Conservation (phyloP, 2,113 vertebrate species). For the Myanophis thanlyinensis region DNA sequence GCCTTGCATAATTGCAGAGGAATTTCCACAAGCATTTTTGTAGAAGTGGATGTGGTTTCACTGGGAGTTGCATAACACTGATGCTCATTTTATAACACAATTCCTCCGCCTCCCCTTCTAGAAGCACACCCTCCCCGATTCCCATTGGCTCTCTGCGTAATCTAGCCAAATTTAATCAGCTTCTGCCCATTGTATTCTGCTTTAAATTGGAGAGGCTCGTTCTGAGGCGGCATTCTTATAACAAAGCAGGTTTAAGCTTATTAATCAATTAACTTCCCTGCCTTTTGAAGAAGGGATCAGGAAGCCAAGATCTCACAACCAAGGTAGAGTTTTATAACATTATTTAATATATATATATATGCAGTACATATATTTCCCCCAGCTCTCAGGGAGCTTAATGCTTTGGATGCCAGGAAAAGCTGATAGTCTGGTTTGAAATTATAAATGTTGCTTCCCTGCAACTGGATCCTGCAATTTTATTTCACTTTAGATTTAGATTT, state of each 20-base stretch:
- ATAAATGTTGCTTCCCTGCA: too few relatives aligned
- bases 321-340: background rate
- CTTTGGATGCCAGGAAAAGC: background rate
- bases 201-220: background rate
- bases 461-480: too few relatives aligned
- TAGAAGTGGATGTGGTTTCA: background rate
- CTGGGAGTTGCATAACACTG: too few relatives aligned
- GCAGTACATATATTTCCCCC: too few relatives aligned
- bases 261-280: background rate
- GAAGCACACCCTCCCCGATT: background rate
- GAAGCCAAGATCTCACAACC: background rate
- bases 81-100: background rate
- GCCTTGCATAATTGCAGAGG: background rate
- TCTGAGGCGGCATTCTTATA: background rate
- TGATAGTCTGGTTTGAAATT: background rate
- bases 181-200: background rate
- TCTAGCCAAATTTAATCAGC: background rate
- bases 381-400: background rate
- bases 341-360: too few relatives aligned
- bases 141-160: background rate
- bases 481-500: too few relatives aligned
- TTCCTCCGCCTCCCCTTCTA: too few relatives aligned
- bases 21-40: conserved; percentile 2
- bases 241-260: conserved; percentile 5
- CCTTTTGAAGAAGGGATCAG: background rate